Percentiles rank a stretch among this genome's conserved stretches.
Conservation (phyloP, 2,888 invertebrate genomes). For the Sericinus montela region DNA sequence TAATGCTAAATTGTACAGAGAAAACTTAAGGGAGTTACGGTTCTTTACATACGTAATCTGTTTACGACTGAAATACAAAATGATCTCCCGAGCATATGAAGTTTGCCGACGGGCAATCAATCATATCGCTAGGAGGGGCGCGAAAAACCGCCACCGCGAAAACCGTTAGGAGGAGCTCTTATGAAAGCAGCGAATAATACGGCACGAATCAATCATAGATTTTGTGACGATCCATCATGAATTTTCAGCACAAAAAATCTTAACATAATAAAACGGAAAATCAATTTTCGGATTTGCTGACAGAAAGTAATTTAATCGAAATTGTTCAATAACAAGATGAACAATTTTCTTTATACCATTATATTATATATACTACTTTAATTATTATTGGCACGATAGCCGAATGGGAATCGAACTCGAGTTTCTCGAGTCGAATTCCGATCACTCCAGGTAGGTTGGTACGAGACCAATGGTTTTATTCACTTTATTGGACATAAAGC, state of each 20-base stretch:
- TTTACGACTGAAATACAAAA: conserved; percentile 77
- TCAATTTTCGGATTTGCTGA: not conserved
- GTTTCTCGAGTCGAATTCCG: too few species aligned
- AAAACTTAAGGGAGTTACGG: conserved; percentile 52
- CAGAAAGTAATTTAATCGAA: too few species aligned
- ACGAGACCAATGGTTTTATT: too few species aligned
- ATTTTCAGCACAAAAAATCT: conserved; percentile 54
- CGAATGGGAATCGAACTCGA: too few species aligned
- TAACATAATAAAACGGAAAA: conserved; percentile 6
- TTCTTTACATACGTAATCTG: conserved; percentile 75
- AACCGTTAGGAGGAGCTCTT: conserved; percentile 66
- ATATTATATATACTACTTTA: too few species aligned
- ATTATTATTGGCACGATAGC: too few species aligned
- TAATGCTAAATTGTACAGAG: conserved; percentile 40
- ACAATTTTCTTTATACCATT: too few species aligned
- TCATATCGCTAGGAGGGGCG: conserved; percentile 65
- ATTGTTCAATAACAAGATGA: too few species aligned
- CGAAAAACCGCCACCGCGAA: conserved; percentile 64
- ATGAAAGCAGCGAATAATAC: conserved; percentile 73
- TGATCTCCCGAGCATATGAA: conserved; percentile 77
- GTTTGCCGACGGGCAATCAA: conserved; percentile 71
- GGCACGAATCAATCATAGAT: conserved; percentile 78
- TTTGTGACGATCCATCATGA: conserved; percentile 74
- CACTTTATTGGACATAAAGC: too few species aligned
- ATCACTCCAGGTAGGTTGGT: too few species aligned